Evolutionary conservation across 1,140 invertebrate genomes (phyloP), one percentile per base, ranked within the genome.

Genomic region (Phthorimaea operculella): DNA sequence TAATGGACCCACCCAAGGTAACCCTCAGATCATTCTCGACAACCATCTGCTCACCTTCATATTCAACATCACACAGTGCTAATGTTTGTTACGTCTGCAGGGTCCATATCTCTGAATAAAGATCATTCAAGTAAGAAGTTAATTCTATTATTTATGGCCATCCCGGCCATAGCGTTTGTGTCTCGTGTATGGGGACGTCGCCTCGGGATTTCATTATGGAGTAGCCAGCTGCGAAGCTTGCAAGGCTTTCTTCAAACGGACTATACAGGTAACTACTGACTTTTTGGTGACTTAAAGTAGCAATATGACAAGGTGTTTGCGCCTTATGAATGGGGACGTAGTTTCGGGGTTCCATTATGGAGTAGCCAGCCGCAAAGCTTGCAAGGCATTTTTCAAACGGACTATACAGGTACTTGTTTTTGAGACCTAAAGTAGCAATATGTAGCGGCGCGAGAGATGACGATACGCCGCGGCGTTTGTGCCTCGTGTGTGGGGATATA

Each of bases 261-360:
- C 97, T 52, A 98, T n/a, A 88, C 97, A 98, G 92, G 96, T 36
- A 54, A 57, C 52, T n/a, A 17, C 52, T 28, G 6, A 28, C 2
- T 28, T 28, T n/a, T n/a, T n/a, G n/a, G n/a, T n/a, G n/a, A n/a
- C n/a, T 28, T 39, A 39, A 39, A 39, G 36, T 28, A 28, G 21
- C 21, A 28, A 90, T 92, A 61, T 92, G 59, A 93, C 92, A 0
- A 87, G 94, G 63, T 86, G 92, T 94, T 60, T 91, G 93, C n/a
- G 98, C 80, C 89, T 99, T 36, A 97, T 99, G 1, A 99, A 97
- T 79, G 97, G 97, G 0, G 98, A 99, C 83, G 90, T 96, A 10
- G 97, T 97, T 0, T 99, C 97, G n/a, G 98, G 98, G 6, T 99
- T 98, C 82, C 98, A 99, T 87, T 99, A 99, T 74, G 98, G 98